A percentile compares a stretch with the other conserved stretches of the same genome.
These are phyloP conservation scores for Euwallacea similis DNA, from an alignment of 1,140 invertebrate species.

Conservation along the genomic window DNA sequence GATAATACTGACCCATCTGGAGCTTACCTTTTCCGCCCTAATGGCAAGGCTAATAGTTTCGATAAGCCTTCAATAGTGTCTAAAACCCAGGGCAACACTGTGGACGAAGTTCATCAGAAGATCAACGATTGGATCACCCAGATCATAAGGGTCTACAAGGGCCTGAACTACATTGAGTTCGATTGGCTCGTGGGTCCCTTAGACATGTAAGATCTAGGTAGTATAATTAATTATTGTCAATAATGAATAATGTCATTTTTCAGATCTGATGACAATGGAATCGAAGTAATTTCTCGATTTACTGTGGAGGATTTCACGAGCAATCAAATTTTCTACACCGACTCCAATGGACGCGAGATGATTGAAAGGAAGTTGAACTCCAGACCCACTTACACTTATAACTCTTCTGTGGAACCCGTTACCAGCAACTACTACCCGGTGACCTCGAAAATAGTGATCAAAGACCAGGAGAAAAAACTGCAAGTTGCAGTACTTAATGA, in stretches of 20 bases:
- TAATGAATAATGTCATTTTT: not conserved
- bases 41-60: constrained; percentile 43
- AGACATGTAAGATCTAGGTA: constrained; percentile 58
- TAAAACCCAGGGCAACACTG: constrained; percentile 56
- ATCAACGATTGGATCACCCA: constrained; percentile 66
- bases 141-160: constrained; percentile 62
- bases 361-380: constrained; percentile 66
- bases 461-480: constrained; percentile 51
- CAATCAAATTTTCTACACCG: constrained; percentile 65
- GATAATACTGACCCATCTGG: constrained; percentile 60
- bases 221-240: not conserved
- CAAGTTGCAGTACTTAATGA: constrained; percentile 68
- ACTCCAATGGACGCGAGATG: constrained; percentile 71
- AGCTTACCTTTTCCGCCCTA: constrained; percentile 84
- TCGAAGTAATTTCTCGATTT: constrained; percentile 61
- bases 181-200: constrained; percentile 77
- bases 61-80: constrained; percentile 14
- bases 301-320: constrained; percentile 56
- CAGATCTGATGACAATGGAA: constrained; percentile 56
- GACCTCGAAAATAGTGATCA: constrained; percentile 70
- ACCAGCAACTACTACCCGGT: constrained; percentile 93
- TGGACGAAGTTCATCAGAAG: constrained; percentile 67
- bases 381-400: constrained; percentile 70
- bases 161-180: constrained; percentile 60
- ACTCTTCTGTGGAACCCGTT: constrained; percentile 69